Conservation (phyloP, 1,140 invertebrate species). For the Trigoniulus corallinus region DNA sequence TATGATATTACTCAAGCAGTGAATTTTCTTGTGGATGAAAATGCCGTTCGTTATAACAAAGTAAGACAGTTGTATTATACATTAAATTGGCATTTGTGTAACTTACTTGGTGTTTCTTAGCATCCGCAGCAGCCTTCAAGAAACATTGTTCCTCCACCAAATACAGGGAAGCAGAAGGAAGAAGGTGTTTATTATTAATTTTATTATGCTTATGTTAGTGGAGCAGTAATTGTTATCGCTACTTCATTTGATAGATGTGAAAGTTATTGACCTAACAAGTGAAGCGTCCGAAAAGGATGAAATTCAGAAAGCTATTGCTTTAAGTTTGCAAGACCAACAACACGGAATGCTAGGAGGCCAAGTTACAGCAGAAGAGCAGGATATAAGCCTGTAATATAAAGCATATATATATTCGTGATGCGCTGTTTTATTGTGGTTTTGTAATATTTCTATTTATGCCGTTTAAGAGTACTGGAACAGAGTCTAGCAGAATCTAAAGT, state of each 20-base stretch:
- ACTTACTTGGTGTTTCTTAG: neutral
- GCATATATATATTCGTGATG: neutral
- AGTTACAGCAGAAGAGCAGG: constrained; percentile 26
- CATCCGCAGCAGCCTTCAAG: neutral
- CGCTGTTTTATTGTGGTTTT: neutral
- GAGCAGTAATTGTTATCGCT: too few species aligned
- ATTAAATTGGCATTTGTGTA: too few species aligned
- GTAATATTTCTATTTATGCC: neutral
- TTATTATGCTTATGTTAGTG: neutral
- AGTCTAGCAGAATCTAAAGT: constrained; percentile 28
- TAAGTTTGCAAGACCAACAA: constrained; percentile 24
- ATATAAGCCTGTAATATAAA: constrained; percentile 23
- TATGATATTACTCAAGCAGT: constrained; percentile 6
- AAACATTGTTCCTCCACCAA: too few species aligned
- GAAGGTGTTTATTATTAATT: too few species aligned
- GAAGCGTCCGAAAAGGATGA: constrained; percentile 22
- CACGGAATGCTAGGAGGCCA: constrained; percentile 23
- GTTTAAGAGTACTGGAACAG: constrained; percentile 24
- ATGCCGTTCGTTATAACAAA: neutral
- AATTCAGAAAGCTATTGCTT: constrained; percentile 29
- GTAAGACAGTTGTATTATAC: neutral
- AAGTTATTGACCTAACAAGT: constrained; percentile 25
- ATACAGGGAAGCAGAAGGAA: too few species aligned
- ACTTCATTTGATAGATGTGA: neutral
- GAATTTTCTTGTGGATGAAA: constrained; percentile 7